Conservation (phyloP, 2,797 vertebrate genomes). For the Sphenodon punctatus region DNA sequence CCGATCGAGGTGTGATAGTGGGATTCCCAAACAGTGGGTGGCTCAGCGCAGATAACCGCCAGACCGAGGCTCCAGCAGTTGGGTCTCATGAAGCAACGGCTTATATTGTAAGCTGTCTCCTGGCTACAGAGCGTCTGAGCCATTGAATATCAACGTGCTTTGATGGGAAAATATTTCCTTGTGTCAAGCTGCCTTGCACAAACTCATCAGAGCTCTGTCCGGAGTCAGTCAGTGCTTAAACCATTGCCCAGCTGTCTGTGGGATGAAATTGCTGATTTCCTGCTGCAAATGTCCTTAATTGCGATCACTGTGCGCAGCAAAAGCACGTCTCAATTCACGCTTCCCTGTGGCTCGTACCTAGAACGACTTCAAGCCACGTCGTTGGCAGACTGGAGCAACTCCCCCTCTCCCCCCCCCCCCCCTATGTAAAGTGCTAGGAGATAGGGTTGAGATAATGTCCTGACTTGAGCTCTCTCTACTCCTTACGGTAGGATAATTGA, state of each 20-base stretch:
- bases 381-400: not conserved
- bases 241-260: not conserved
- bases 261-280: not conserved
- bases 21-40: no score
- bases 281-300: not conserved
- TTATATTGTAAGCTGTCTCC: no score
- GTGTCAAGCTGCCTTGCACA: not conserved
- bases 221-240: not conserved
- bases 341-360: not conserved
- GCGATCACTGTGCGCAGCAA: not conserved
- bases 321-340: not conserved
- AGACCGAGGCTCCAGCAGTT: no score
- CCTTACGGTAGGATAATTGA: accelerated
- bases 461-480: not conserved
- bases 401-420: no score
- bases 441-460: not conserved
- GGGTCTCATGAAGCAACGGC: no score
- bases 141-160: accelerated
- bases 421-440: no score
- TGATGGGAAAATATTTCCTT: accelerated
- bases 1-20: no score
- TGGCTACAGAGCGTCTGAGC: no score
- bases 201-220: not conserved
- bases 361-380: not conserved
- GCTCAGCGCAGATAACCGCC: no score